Base-by-base conservation (phyloP, 2,797 vertebrate species). In the Xenops minutus region DNA sequence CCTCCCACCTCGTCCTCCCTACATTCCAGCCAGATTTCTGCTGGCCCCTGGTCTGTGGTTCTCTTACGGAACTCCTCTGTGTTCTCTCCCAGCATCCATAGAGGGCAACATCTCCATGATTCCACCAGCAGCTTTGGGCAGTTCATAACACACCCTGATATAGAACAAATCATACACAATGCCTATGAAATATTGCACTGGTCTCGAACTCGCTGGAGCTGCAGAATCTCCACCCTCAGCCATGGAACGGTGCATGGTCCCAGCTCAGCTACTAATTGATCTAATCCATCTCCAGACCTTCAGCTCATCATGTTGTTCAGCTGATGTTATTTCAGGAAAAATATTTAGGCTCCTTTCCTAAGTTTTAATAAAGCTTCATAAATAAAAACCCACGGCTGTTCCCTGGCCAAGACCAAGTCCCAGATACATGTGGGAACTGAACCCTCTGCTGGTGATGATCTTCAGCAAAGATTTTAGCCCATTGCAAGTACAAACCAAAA, bases 371-470 rank as follows among this genome's bases (percentile, higher is more conserved):
- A 62, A 91, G 12, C 34, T 92, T 81, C 79, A 69, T 80, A 90
- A 92, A 91, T 71, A 91, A 46, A 79, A 95, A 76, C 26, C 67
- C 24, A 23, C 51, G 52, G 85, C 71, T 69, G 30, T 49, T 84
- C 36, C 54, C 14, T 27, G 30, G 69, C 79, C 91, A 63, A 84
- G 74, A 67, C 19, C 62, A 71, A 69, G 55, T 90, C 55, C 56
- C 80, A 82, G 44, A 87, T 67, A 12, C 6, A 59, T 63, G 69
- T 78, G 69, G 82, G 94, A 91, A 91, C 23, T 94, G 85, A 92
- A 96, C 89, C 89, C 92, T 93, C 91, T 91, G 85, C 68, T 92
- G 91, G 91, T 84, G 89, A 88, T 51, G 77, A 84, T 79, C 87
- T 90, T 61, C 14, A 92, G 21, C 58, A 59, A 81, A 84, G 76